These are phyloP conservation scores for Sebastes melanostomus DNA, from an alignment of 2,797 vertebrate genomes.

Conservation along the genomic window DNA sequence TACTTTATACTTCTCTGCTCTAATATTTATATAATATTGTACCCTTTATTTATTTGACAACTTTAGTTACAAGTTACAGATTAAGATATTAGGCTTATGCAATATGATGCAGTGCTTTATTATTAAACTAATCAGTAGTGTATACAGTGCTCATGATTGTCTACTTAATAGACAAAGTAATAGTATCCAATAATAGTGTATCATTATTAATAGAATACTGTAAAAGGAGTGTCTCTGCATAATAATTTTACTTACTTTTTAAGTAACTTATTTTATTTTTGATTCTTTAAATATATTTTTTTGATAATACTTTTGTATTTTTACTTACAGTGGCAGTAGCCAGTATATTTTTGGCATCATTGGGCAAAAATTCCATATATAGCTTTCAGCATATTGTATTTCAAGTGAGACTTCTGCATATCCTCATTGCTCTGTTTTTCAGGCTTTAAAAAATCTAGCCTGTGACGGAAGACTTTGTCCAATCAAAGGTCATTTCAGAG, in stretches of 20 bases:
- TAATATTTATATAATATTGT: not conserved
- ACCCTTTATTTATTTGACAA: not conserved
- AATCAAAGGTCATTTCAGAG: too few relatives aligned
- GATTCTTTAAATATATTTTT: not conserved
- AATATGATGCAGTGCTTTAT: not conserved
- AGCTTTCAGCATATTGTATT: too few relatives aligned
- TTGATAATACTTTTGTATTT: not conserved
- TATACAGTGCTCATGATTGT: not conserved
- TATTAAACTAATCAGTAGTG: not conserved
- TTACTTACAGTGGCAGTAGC: not conserved
- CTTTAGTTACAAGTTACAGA: not conserved
- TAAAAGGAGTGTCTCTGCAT: not conserved
- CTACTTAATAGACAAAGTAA: not conserved
- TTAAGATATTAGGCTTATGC: not conserved
- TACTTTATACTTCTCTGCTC: not conserved
- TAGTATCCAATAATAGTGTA: not conserved
- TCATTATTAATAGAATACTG: not conserved
- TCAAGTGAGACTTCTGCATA: too few relatives aligned
- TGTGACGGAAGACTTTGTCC: too few relatives aligned
- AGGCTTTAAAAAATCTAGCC: too few relatives aligned
- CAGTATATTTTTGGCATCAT: too few relatives aligned
- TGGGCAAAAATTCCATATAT: too few relatives aligned
- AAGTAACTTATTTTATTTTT: too few relatives aligned
- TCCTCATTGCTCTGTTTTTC: too few relatives aligned
- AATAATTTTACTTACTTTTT: too few relatives aligned